Conservation (phyloP, 2,888 invertebrate species). For the Gastracanthus pulcherrimus region DNA sequence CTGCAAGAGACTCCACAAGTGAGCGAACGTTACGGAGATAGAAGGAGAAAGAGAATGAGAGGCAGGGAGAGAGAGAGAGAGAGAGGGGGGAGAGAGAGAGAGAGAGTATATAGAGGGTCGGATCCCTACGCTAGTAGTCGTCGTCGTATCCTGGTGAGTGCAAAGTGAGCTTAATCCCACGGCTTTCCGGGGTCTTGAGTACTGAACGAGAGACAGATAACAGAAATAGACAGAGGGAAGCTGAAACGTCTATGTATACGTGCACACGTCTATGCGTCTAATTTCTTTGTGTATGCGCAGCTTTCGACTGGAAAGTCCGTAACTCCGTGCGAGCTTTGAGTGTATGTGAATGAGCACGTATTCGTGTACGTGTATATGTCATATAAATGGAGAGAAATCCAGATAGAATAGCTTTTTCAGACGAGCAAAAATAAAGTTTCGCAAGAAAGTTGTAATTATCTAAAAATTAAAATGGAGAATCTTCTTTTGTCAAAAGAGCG, state of each 20-base stretch:
- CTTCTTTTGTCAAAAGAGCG: too few species aligned
- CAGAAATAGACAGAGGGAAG: constrained; percentile 43
- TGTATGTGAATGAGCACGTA: too few species aligned
- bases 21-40: background rate
- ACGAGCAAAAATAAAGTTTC: too few species aligned
- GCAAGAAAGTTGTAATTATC: too few species aligned
- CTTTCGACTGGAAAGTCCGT: too few species aligned
- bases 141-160: constrained; percentile 43
- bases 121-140: constrained; percentile 16
- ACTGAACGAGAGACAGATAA: constrained; percentile 48
- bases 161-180: constrained; percentile 62
- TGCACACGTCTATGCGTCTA: background rate
- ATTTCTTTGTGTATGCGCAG: background rate
- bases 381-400: too few species aligned
- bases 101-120: constrained; percentile 21
- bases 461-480: too few species aligned
- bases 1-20: background rate
- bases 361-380: too few species aligned
- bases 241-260: constrained; percentile 29
- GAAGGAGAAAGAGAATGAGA: background rate
- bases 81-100: background rate
- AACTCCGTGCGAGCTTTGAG: too few species aligned
- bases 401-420: too few species aligned
- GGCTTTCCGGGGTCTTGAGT: constrained; percentile 56
- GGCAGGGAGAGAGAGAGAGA: background rate